These are phyloP conservation scores for Porphyrio hochstetteri DNA, from an alignment of 2,113 vertebrate species.

Conservation along the genomic window DNA sequence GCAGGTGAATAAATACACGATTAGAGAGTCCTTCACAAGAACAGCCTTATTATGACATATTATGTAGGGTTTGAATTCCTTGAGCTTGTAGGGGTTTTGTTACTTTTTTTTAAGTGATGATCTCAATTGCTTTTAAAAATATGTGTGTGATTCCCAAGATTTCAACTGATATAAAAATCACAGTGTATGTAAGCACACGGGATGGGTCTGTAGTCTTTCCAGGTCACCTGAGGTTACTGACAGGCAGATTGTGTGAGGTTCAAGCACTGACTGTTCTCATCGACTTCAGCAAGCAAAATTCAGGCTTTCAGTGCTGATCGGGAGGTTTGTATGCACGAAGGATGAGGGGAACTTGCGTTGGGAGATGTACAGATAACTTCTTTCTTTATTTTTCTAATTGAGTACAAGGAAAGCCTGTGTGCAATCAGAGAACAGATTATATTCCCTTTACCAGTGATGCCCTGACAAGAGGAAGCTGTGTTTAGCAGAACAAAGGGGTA, in stretches of 20 bases:
- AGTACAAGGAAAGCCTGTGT: constrained; percentile 60
- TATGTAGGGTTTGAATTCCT: constrained; percentile 36
- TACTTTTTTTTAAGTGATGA: not conserved
- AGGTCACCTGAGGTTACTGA: constrained; percentile 27
- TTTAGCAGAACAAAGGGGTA: constrained; percentile 52
- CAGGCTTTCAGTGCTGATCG: not conserved
- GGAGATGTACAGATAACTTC: constrained; percentile 41
- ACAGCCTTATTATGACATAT: constrained; percentile 67
- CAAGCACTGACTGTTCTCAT: not conserved
- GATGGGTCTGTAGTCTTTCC: not conserved
- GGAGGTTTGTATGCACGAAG: not conserved
- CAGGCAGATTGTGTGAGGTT: not conserved
- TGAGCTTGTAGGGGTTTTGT: not conserved
- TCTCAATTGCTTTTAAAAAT: constrained; percentile 16
- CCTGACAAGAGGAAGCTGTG: constrained; percentile 50
- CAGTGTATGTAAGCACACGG: not conserved
- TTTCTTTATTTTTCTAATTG: constrained; percentile 50
- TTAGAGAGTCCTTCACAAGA: constrained; percentile 61
- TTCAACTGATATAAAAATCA: not conserved
- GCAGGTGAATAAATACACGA: constrained; percentile 78
- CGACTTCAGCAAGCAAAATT: not conserved
- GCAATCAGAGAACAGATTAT: constrained; percentile 62
- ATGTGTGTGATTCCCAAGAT: not conserved
- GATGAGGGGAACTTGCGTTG: not conserved
- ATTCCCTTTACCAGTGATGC: constrained; percentile 18